Base-by-base conservation (phyloP, 2,888 invertebrate genomes). In the Augiades crinisus region DNA sequence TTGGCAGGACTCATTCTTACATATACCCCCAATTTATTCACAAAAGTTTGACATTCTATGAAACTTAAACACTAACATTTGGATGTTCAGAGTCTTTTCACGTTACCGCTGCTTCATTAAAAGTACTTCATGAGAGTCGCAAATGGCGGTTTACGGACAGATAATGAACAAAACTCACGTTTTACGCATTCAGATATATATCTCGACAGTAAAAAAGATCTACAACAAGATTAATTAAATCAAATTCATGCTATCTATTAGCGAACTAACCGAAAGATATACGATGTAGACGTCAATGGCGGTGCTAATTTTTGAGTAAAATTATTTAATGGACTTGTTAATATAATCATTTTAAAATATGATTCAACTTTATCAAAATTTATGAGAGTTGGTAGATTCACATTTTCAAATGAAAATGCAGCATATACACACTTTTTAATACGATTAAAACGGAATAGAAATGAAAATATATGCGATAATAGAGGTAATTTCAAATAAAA, bases 111-210 rank as follows among this genome's bases (percentile, higher is more conserved):
- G 40, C 47, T 49, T 49, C 49, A 49, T 49, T 49, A 49, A 49
- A 47, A 40, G 24, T 49, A 41, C 49, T 49, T 49, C 49, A 49
- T 41, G 40, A 33, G 5, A 27, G 47, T 40, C 31, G 47, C 47
- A 16, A 47, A 47, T 31, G 14, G 31, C 30, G 33, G 40, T 41
- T 38, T 24, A 33, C 40, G 16, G 22, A 17, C 40, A 49, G 47
- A 49, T 49, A 49, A 49, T 41, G 33, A 41, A 49, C 38, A 45
- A 43, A 46, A 51, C 52, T 57, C 62, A 62, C 62, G 62, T 57
- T 53, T 60, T 46, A 40, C 41, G 53, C 59, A 62, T 62, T 59
- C 51, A 62, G 62, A 62, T 62, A 31, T 14, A 14, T 36, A 62
- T 62, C 62, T 33, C 46, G 38, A 52, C 53, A 45, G 53, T 54